Base-by-base conservation (phyloP, 1,140 invertebrate genomes). In the Delia radicum region DNA sequence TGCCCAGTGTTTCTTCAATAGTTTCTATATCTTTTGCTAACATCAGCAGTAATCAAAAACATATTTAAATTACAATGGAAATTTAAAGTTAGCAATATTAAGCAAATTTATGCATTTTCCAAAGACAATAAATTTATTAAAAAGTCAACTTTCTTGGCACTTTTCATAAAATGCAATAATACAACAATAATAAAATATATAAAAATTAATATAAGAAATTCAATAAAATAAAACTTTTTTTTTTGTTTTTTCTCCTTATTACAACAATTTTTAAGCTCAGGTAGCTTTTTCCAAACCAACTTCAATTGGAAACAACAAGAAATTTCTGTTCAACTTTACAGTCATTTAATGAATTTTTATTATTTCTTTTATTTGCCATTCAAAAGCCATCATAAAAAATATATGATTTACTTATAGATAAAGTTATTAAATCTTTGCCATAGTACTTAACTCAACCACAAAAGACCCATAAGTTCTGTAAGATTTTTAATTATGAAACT, bases 401-500 rank as follows among this genome's bases (percentile, higher is more conserved):
- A 55, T 8, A 55, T 21, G 24, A 55, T 55, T 21, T 55, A 55
- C 48, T 55, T 33, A 69, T 21, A 69, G 65, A 69, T 69, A 69
- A 69, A 69, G 65, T 69, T 69, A 69, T 69, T 69, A 33, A 69
- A 69, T 69, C 65, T 69, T 33, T 33, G 29, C 29, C 31, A 33
- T n/a, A 69, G 65, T 69, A 69, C 21, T 69, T 69, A 33, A 18
- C 29, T 69, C 29, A 33, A 69, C 65, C 65, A 37, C 65, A 69
- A 69, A 69, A 69, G 65, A 69, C n/a, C 31, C 65, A 69, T 69
- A 69, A 69, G 29, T 69, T 69, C 24, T 21, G 29, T 33, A 69
- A 69, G 65, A 69, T 69, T 69, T 69, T 69, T 69, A 69, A 69
- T 69, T 69, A 69, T 69, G 65, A 69, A 69, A 69, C 65, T 69